These are phyloP conservation scores for Blastobasis adustella DNA, from an alignment of 2,888 invertebrate genomes.

Conservation along the genomic window DNA sequence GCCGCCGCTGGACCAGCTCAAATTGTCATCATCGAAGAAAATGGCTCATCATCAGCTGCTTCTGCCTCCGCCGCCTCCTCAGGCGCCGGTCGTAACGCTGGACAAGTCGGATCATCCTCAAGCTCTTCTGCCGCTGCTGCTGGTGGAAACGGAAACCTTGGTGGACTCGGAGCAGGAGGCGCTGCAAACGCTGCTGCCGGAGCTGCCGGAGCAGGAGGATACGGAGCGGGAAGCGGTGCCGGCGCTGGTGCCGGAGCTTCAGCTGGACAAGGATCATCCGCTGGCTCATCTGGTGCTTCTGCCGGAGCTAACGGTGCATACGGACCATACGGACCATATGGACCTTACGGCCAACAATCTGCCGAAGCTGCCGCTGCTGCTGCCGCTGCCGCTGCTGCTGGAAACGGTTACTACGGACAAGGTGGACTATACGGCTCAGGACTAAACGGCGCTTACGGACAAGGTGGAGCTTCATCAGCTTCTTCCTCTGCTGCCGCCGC, in stretches of 20 bases:
- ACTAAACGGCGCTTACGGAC: neutral
- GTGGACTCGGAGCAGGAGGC: neutral
- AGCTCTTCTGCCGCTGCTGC: slow-evolving; percentile 1
- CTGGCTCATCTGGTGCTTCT: slow-evolving; percentile 1
- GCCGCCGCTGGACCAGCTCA: neutral
- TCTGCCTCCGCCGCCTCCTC: neutral
- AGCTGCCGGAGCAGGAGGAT: neutral
- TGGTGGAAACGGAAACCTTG: neutral
- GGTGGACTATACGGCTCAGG: neutral
- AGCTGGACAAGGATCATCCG: slow-evolving; percentile 1
- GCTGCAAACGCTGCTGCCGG: neutral
- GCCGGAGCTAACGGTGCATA: neutral
- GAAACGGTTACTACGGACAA: neutral
- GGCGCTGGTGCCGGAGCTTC: neutral
- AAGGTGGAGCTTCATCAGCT: neutral
- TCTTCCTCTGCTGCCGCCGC: slow-evolving; percentile 2
- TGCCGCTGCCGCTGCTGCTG: slow-evolving; percentile 1
- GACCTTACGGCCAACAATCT: neutral
- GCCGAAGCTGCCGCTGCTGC: neutral
- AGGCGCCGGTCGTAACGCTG: slow-evolving; percentile 4
- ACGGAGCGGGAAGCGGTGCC: neutral
- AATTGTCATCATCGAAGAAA: neutral
- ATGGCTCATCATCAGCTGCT: neutral
- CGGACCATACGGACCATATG: slow-evolving; percentile 2
- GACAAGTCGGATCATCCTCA: slow-evolving; percentile 2